Conservation (phyloP, 2,888 invertebrate genomes). For the Chaetogeoica ovagalla region DNA sequence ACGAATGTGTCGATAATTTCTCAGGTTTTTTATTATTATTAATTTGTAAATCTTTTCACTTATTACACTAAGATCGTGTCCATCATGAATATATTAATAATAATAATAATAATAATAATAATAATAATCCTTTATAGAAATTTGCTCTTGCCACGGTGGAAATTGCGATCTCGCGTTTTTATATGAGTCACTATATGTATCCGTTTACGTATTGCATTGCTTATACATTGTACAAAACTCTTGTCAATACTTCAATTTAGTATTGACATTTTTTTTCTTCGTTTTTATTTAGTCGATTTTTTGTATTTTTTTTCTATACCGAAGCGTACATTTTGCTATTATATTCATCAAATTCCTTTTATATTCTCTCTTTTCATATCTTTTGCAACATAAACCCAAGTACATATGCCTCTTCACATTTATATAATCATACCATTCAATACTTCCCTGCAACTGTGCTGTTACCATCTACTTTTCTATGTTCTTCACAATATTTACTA, state of each 20-base stretch:
- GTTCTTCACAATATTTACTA: slow-evolving; percentile 19
- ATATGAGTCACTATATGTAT: neutral
- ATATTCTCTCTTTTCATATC: slow-evolving; percentile 17
- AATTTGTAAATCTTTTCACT: too few species aligned
- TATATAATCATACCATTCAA: neutral
- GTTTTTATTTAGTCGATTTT: slow-evolving; percentile 14
- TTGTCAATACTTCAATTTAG: slow-evolving; percentile 10
- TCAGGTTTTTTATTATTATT: too few species aligned
- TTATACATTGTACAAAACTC: neutral
- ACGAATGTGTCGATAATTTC: too few species aligned
- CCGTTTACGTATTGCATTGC: neutral
- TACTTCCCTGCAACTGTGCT: neutral
- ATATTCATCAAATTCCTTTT: slow-evolving; percentile 31
- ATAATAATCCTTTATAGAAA: too few species aligned
- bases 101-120: too few species aligned
- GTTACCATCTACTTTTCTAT: slow-evolving; percentile 21
- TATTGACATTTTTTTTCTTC: neutral
- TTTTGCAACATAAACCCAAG: slow-evolving; percentile 14
- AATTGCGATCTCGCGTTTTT: too few species aligned
- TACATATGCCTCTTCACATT: neutral
- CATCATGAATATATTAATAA: too few species aligned
- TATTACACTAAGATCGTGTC: too few species aligned
- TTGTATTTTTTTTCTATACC: neutral
- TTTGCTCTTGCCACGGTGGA: too few species aligned
- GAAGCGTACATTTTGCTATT: slow-evolving; percentile 17